Base-by-base conservation (phyloP, 2,797 vertebrate species). In the Muraenolepis orangiensis region DNA sequence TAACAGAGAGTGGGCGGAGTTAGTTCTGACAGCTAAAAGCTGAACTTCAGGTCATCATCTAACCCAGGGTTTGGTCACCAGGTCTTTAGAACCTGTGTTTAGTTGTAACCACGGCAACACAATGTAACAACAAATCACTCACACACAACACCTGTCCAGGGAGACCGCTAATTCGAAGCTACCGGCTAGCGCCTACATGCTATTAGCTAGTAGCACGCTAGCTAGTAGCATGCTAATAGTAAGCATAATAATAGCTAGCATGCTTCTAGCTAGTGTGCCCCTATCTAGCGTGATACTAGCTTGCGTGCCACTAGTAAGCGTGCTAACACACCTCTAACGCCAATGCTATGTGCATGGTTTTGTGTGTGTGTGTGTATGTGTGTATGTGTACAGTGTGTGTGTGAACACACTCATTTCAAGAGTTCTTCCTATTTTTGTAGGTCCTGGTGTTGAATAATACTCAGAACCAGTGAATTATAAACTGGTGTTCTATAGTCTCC, bases 341-440 rank as follows among this genome's bases (percentile, higher is more conserved):
- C 61, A 77, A 78, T 77, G 72, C 75, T 75, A 73, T 76, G 82
- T 51, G 70, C 5, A 66, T 66, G 80, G 6, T 69, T 23, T 73
- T 75, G 72, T 74, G 81, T 40, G 70, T 72, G 71, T 46, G 57
- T 61, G 66, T 31, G 77, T 68, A 72, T 69, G 3, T 73, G 72
- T 31, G 74, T 36, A 68, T 72, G 74, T 70, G 61, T 74, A 32
- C 69, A 26, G 73, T 74, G 61, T 20, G 70, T 68, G 67, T 68
- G 76, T 84, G 76, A 77, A 80, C 69, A 76, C 72, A 69, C 79
- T 84, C 18, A 74, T 85, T 86, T 89, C 30, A 79, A 81, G 90
- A 91, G 90, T 90, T 88, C 91, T 93, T 93, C 91, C 92, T 90
- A 83, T 85, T 90, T 87, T 86, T 87, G 76, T 79, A 78, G 86